Evolutionary conservation across 2,888 invertebrate genomes (phyloP), one percentile per base, ranked within the genome.

Genomic region (Monoplex corrugatus): DNA sequence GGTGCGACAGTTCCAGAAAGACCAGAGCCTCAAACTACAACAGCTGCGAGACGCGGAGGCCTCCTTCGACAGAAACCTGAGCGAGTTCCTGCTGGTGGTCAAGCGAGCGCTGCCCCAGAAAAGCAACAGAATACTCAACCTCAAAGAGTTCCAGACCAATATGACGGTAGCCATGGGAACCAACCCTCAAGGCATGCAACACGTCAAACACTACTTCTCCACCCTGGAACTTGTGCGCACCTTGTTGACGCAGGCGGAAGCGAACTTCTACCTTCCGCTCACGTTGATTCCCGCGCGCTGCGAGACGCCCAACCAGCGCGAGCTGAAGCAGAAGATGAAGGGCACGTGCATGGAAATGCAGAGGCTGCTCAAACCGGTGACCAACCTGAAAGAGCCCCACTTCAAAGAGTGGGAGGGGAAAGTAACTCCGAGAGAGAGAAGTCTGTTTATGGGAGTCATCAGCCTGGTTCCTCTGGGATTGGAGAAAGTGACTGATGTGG

Each of bases 231-330:
- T 91, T 32, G 50, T 90, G 87, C 87, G 87, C 57, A 82, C 82
- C 40, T 28, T 82, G 82, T 68, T 88, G 63, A 68, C 44, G 83
- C 63, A 88, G 40, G 90, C 94, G 28, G 92, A 93, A 44, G 87
- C 86, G 23, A 91, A 92, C 28, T 90, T 94, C 19, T 91, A 92
- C 45, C 91, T 92, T 68, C 94, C 94, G 8, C 88, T 95, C 10
- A 84, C 92, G 16, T 94, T 94, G 89, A 92, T 95, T 45, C 94
- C 94, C 86, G 90, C 90, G 8, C 80, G 90, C 6, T 93, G 93
- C 89, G 94, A 95, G 91, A 94, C 92, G 38, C 92, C 93, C 19
- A 93, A 92, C 80, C 95, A 94, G 90, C 89, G 87, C 63, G 91
- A 93, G 45, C 83, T 93, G 44, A 94, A 94, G 92, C 63, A 75